Percentiles rank a stretch among this genome's conserved stretches.
Evolutionary conservation across 2,888 invertebrate species (phyloP).

Genomic region (Mythimna loreyi): DNA sequence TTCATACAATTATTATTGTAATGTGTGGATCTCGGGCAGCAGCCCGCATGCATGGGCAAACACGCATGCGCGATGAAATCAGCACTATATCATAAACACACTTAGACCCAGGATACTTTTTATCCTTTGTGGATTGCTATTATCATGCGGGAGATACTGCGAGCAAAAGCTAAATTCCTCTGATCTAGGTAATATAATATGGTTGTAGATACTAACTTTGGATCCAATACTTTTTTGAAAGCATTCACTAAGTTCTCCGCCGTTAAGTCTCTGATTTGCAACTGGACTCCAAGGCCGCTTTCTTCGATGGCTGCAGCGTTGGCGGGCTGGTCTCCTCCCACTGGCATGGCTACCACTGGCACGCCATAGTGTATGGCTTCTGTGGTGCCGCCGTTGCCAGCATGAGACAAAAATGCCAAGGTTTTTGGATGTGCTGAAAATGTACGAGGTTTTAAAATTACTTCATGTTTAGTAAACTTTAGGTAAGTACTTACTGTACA

Average conservation of each 20-base stretch:
- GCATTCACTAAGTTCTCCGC: slow-evolving; percentile 88
- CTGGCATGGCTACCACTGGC: slow-evolving; percentile 91
- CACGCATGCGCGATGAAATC: too few species aligned
- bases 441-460: slow-evolving; percentile 29
- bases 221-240: slow-evolving; percentile 88
- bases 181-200: not conserved
- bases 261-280: slow-evolving; percentile 86
- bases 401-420: slow-evolving; percentile 91
- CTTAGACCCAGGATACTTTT: too few species aligned
- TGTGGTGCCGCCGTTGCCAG: slow-evolving; percentile 91
- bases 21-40: too few species aligned
- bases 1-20: too few species aligned
- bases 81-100: too few species aligned
- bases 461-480: not conserved
- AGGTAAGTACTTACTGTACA: too few species aligned
- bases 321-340: slow-evolving; percentile 91
- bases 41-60: too few species aligned
- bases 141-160: too few species aligned
- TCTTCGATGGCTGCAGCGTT: slow-evolving; percentile 91
- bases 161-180: too few species aligned
- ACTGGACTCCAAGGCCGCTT: slow-evolving; percentile 87
- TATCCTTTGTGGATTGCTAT: too few species aligned
- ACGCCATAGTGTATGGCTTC: slow-evolving; percentile 92
- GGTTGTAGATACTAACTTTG: slow-evolving; percentile 83
- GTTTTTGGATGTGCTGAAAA: slow-evolving; percentile 91